Conservation (phyloP, 2,888 invertebrate species). For the Cabera pusaria region DNA sequence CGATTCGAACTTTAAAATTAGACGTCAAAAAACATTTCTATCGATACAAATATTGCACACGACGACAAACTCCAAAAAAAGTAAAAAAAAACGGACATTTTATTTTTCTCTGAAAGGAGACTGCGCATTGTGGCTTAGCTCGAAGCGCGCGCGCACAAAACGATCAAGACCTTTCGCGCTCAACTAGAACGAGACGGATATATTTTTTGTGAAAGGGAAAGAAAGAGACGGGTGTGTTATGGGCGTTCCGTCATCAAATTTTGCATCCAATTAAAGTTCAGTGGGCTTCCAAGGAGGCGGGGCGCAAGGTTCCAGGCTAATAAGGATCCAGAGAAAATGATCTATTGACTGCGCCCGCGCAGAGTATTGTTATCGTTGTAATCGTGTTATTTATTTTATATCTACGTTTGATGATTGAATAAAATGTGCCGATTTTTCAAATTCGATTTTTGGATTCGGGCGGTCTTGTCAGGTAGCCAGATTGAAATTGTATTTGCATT, state of each 20-base stretch:
- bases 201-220: constrained; percentile 14
- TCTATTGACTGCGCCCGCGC: constrained; percentile 74
- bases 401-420: constrained; percentile 73
- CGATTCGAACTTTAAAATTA: constrained; percentile 67
- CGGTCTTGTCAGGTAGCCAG: constrained; percentile 36
- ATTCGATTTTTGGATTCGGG: constrained; percentile 45
- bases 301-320: constrained; percentile 70
- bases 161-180: constrained; percentile 54
- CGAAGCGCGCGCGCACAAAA: constrained; percentile 66
- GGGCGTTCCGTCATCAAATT: constrained; percentile 72
- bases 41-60: constrained; percentile 80
- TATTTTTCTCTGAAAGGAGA: constrained; percentile 76
- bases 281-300: constrained; percentile 78
- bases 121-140: constrained; percentile 65
- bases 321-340: constrained; percentile 79
- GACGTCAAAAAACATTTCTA: constrained; percentile 63
- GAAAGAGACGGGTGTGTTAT: constrained; percentile 49
- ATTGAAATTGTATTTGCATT: constrained; percentile 18
- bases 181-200: constrained; percentile 44
- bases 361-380: constrained; percentile 74
- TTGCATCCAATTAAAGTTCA: constrained; percentile 80
- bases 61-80: constrained; percentile 54
- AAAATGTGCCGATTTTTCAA: constrained; percentile 53
- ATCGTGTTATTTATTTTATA: constrained; percentile 73
- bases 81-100: constrained; percentile 65